Evolutionary conservation across 2,888 invertebrate species (phyloP), one percentile per base, ranked within the genome.

Genomic region (Athrips mouffetella): DNA sequence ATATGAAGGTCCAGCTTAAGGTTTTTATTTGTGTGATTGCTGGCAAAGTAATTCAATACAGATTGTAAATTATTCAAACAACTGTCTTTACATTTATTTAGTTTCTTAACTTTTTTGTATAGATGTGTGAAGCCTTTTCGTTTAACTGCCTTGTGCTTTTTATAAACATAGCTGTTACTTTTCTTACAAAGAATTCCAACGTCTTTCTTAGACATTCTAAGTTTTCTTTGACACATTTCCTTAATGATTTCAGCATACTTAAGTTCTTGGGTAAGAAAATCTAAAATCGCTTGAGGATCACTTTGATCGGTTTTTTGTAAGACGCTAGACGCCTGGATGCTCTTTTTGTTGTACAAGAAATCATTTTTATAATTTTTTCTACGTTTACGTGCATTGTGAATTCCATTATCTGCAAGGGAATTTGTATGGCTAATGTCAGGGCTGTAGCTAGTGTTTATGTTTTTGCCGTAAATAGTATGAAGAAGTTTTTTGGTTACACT

Each of bases 1-100:
- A 85, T 60, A 37, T 73, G 68, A 51, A 85, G 60, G 52, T 84
- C 75, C 35, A 84, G 49, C 53, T 75, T 74, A 10, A 82, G 60
- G 48, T 79, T 71, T 31, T 61, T 73, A 20, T 68, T 63, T 25
- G 54, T 55, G 21, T 70, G 58, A 37, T 58, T 60, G 20, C 68
- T 59, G 8, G 65, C 58, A 51, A 82, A 70, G 55, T 73, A 73
- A 44, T 71, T 65, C 3, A 79, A 63, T 48, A 80, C 53, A 48
- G 68, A 68, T 52, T 72, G 58, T 29, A 74, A 63, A 45, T 37
- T 76, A 60, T 44, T 67, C 61, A 11, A 72, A 6, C 30, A 71
- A 62, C 45, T 63, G 51, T 41, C 23, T 55, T 50, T 15, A 57
- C 45, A 7, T 16, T 46, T 45, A 10, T 39, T 51, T 15, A 52